Evolutionary conservation across 1,140 invertebrate species (phyloP).

Genomic region (Apocrypta bakeri): DNA sequence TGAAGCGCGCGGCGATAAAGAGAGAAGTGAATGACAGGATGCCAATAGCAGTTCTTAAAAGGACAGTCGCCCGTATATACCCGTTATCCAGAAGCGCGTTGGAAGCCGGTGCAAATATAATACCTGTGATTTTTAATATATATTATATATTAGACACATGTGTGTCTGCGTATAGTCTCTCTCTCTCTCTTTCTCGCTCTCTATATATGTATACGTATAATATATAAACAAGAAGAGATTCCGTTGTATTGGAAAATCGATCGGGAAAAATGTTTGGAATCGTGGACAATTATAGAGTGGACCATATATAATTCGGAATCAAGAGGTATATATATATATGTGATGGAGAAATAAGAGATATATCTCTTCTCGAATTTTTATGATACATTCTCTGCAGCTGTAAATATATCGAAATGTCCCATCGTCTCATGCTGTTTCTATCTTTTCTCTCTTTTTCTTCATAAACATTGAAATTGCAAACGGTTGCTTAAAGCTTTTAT

Average conservation of each 20-base stretch:
- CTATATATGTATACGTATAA: too few species aligned
- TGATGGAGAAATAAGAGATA: too few species aligned
- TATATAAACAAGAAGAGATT: too few species aligned
- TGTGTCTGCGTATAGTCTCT: too few species aligned
- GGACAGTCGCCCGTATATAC: neutral
- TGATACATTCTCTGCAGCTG: neutral
- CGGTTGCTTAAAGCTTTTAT: constrained; percentile 16
- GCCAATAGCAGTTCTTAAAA: constrained; percentile 15
- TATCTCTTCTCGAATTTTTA: neutral
- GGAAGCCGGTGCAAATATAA: neutral
- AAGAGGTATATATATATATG: too few species aligned
- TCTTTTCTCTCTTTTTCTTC: neutral
- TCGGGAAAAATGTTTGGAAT: too few species aligned
- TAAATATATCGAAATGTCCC: neutral
- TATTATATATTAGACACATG: too few species aligned
- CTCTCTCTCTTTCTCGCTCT: too few species aligned
- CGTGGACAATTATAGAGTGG: too few species aligned
- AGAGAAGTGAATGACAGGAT: neutral
- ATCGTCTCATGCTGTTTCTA: neutral
- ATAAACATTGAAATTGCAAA: neutral
- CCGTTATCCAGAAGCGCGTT: neutral
- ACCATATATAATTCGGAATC: too few species aligned
- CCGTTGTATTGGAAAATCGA: too few species aligned
- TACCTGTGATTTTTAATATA: neutral
- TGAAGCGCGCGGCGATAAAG: neutral